These are phyloP conservation scores for Pristionchus mayeri DNA, from an alignment of 2,888 invertebrate genomes.

Conservation along the genomic window DNA sequence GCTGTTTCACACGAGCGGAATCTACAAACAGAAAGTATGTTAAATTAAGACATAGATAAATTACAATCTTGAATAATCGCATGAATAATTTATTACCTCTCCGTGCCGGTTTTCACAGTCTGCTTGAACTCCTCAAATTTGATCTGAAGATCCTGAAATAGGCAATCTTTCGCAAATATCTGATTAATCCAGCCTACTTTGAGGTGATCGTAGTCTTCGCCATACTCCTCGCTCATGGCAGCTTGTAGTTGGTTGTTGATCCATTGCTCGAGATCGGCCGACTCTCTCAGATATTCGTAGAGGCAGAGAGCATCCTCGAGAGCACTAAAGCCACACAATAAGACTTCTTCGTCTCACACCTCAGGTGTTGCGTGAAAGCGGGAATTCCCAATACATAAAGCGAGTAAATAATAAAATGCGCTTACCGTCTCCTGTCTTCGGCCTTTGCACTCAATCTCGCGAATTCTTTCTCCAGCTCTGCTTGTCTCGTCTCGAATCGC, in stretches of 20 bases:
- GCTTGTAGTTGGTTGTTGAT: slow-evolving; percentile 91
- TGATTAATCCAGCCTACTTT: slow-evolving; percentile 55
- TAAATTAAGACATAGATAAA: neutral
- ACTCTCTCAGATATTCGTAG: slow-evolving; percentile 92
- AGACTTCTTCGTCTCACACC: too few species aligned
- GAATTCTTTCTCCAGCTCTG: slow-evolving; percentile 67
- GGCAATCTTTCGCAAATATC: too few species aligned
- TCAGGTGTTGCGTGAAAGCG: too few species aligned
- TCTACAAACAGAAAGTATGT: slow-evolving; percentile 76
- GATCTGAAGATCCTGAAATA: slow-evolving; percentile 84
- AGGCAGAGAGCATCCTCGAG: slow-evolving; percentile 92
- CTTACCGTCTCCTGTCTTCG: slow-evolving; percentile 80
- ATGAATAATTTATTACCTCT: slow-evolving; percentile 78
- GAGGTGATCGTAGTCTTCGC: slow-evolving; percentile 84
- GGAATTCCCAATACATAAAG: too few species aligned
- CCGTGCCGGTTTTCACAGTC: slow-evolving; percentile 90
- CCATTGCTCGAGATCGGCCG: slow-evolving; percentile 88
- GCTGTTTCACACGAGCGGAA: slow-evolving; percentile 91
- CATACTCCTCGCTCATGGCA: slow-evolving; percentile 92
- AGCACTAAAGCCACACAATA: slow-evolving; percentile 74
- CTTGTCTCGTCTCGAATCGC: slow-evolving; percentile 63
- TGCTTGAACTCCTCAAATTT: slow-evolving; percentile 95
- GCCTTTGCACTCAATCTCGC: slow-evolving; percentile 82
- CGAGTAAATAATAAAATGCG: neutral
- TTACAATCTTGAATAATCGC: too few species aligned